Evolutionary conservation across 1,140 invertebrate species (phyloP), one percentile per base, ranked within the genome.

Genomic region (Leptopilina clavipes): DNA sequence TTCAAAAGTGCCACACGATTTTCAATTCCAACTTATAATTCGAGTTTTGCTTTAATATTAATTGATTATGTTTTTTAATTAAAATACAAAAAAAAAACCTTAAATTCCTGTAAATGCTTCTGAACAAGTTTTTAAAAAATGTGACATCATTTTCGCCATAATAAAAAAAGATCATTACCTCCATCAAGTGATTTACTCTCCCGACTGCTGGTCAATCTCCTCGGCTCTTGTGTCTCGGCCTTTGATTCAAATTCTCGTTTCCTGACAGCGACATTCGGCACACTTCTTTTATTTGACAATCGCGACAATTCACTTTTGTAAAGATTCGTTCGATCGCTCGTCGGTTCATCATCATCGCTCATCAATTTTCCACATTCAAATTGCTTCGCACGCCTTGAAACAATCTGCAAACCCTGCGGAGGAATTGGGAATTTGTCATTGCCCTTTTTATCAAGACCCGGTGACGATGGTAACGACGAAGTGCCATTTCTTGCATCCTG

Each of bases 231-330:
- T 12, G 79, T 87, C 25, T 89, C 88, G 10, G 89, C 90, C 71
- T 92, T 90, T 0, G 91, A 93, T 83, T 96, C 95, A 85, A 95
- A 96, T 84, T 96, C 95, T 79, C 93, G 92, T 74, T 94, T 92
- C 12, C 95, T 89, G 43, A 94, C 92, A 18, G 94, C 94, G 1
- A 96, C 95, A 84, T 95, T 95, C 6, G 94, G 94, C 72, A 94
- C 93, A 31, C 94, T 93, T 31, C 92, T 91, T 81, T 95, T 95
- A 73, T 92, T 92, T 52, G 93, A 93, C 52, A 96, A 85, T 40
- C 95, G 89, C 6, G 95, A 93, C 73, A 96, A 87, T 86, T 96
- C 95, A 84, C 94, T 95, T 77, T 93, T 92, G 74, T 95, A 94
- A 22, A 94, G 91, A 80, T 92, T 93, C 3, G 93, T 95, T 52